phyloP scores from a whole-genome alignment of 2,888 invertebrate genomes.

The Drosophila barbarae region DNA sequence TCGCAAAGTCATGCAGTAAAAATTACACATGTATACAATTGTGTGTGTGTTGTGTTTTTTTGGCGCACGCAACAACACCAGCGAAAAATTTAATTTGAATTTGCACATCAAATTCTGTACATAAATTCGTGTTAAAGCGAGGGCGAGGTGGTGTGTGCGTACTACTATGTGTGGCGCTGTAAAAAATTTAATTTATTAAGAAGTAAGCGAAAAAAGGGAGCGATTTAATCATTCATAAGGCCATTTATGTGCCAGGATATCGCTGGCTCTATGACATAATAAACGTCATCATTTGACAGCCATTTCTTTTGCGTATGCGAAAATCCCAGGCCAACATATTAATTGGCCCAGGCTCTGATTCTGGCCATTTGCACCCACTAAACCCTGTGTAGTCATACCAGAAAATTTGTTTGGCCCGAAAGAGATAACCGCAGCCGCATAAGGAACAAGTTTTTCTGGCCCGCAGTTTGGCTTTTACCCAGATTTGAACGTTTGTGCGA shows the following conservation, averaged over 20 bases:
- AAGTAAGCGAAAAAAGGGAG: slow-evolving; percentile 18
- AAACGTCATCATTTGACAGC: slow-evolving; percentile 51
- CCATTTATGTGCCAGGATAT: slow-evolving; percentile 44
- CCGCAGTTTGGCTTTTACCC: slow-evolving; percentile 46
- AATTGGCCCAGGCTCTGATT: slow-evolving; percentile 47
- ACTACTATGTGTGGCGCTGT: slow-evolving; percentile 16
- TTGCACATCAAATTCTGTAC: slow-evolving; percentile 63
- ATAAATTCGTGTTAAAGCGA: slow-evolving; percentile 61
- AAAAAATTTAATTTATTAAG: slow-evolving; percentile 48
- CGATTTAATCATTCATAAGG: slow-evolving; percentile 59
- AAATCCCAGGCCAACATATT: slow-evolving; percentile 44
- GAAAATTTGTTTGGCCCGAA: slow-evolving; percentile 11
- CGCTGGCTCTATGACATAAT: slow-evolving; percentile 50
- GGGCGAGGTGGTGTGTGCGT: slow-evolving; percentile 16
- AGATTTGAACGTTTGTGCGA: slow-evolving; percentile 45
- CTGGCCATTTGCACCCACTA: slow-evolving; percentile 19
- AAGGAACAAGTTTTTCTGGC: slow-evolving; percentile 54
- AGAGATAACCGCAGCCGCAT: slow-evolving; percentile 22
- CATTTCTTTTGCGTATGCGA: slow-evolving; percentile 14
- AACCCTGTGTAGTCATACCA: background rate
- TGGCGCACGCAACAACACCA: slow-evolving; percentile 38
- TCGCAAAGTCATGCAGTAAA: slow-evolving; percentile 47
- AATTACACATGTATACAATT: slow-evolving; percentile 36
- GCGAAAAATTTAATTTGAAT: slow-evolving; percentile 70
- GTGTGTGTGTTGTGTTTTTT: slow-evolving; percentile 16